These are phyloP conservation scores for Hyppa rectilinea DNA, from an alignment of 2,888 invertebrate species.

Conservation along the genomic window DNA sequence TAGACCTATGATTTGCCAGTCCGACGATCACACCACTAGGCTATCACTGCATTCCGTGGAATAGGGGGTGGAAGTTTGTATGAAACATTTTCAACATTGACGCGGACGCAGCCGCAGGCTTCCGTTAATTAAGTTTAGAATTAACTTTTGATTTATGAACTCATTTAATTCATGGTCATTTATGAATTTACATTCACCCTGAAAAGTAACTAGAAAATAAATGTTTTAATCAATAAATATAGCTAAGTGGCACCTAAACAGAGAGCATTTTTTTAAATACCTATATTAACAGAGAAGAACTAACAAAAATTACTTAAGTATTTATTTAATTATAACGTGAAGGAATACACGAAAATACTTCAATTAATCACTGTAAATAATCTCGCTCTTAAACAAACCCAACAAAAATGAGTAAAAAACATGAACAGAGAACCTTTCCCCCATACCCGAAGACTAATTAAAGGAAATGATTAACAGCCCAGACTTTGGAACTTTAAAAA, in stretches of 20 bases:
- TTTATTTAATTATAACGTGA: neutral
- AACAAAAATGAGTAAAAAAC: neutral
- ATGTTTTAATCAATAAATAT: neutral
- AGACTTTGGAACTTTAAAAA: slow-evolving; percentile 9
- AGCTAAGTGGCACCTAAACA: no score
- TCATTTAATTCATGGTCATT: neutral
- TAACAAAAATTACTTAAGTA: neutral
- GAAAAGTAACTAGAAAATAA: neutral
- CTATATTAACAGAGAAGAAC: neutral
- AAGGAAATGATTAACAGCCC: slow-evolving; percentile 32
- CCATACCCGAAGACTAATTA: slow-evolving; percentile 24
- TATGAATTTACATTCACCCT: neutral
- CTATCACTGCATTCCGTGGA: no score
- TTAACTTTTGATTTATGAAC: neutral
- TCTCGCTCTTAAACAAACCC: neutral
- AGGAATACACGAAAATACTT: neutral
- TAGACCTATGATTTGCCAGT: no score
- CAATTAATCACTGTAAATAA: neutral
- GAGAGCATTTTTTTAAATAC: neutral
- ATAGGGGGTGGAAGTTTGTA: no score
- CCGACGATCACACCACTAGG: no score
- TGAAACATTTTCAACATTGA: no score
- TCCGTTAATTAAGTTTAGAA: no score
- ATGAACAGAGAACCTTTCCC: neutral
- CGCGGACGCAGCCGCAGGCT: no score